Base-by-base conservation (phyloP, 2,797 vertebrate species). In the Argentina silus region DNA sequence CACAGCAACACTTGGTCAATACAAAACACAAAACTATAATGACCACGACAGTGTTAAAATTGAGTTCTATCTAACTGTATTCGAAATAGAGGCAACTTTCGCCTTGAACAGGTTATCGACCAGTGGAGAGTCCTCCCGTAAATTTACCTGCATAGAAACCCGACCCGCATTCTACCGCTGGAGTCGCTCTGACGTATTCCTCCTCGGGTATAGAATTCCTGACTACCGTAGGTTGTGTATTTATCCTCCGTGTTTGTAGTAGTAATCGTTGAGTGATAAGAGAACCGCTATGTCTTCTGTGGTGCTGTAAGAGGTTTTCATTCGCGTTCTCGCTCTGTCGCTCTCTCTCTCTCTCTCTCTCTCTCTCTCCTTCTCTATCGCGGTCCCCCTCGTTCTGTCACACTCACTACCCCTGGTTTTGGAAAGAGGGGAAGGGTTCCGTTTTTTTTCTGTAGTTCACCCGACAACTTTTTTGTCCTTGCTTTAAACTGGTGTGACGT, bases 131-230 rank as follows among this genome's bases (percentile, higher is more conserved):
- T 50, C 7, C 47, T 15, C 82, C 12, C 43, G n/a, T n/a, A n/a
- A 14, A 60, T 85, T 90, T 93, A 94, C 93, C 93, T 94, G 93
- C 89, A 85, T 44, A 89, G 44, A 53, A 76, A 87, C 81, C 72
- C 74, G 79, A 82, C 75, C 88, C 68, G 82, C 93, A 94, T 94
- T 83, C 77, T 93, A 76, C 74, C 69, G 72, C 66, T n/a, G 70
- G 70, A 72, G 63, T 77, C 71, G 19, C 76, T 50, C 8, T 15
- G 66, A 70, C 14, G 73, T 27, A 50, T 23, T 72, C 78, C 64
- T 75, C 63, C 44, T 67, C 71, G 62, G 70, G 73, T 36, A 48
- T 42, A 7, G 12, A 42, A 11, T 21, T 53, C 53, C 21, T 27
- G 27, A 63, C 68, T 72, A 72, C 71, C 36, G 70, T 45, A 27